Percentiles rank a stretch among this genome's conserved stretches.
phyloP scores from a whole-genome alignment of 1,140 invertebrate species.

The Zaprionus ornatus region DNA sequence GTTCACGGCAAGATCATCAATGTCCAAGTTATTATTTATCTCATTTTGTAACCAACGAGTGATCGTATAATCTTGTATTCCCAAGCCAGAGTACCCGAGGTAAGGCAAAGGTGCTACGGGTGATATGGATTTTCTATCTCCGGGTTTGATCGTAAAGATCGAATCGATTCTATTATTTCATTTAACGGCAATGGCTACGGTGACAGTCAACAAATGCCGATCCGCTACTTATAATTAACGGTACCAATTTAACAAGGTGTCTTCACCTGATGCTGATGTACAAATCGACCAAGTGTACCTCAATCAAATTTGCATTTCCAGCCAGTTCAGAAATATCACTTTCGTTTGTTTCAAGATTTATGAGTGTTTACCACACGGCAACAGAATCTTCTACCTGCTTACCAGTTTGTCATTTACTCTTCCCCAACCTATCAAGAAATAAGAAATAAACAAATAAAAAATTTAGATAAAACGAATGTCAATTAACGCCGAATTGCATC shows the following conservation, averaged over 20 bases:
- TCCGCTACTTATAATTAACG: slow-evolving; percentile 10
- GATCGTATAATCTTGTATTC: slow-evolving; percentile 26
- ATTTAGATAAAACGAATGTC: slow-evolving; percentile 28
- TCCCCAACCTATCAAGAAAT: not conserved
- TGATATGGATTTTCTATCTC: not conserved
- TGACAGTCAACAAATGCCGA: not conserved
- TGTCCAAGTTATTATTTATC: slow-evolving; percentile 66
- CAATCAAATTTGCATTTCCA: slow-evolving; percentile 29
- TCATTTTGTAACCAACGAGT: slow-evolving; percentile 44
- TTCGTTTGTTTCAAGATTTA: slow-evolving; percentile 36
- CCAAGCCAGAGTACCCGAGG: not conserved
- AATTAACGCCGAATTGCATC: slow-evolving; percentile 47
- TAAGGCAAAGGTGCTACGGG: not conserved
- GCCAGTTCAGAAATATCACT: slow-evolving; percentile 29
- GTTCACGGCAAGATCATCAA: slow-evolving; percentile 77
- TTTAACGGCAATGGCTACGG: not conserved
- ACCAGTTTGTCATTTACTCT: slow-evolving; percentile 21
- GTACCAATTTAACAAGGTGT: slow-evolving; percentile 4
- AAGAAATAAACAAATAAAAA: slow-evolving; percentile 8
- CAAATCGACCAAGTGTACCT: not conserved
- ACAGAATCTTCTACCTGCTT: slow-evolving; percentile 3
- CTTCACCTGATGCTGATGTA: not conserved
- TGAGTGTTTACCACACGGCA: slow-evolving; percentile 1
- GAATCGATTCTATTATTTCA: not conserved
- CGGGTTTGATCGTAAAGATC: not conserved